Base-by-base conservation (phyloP, 2,113 vertebrate genomes). In the Gnathonemus longibarbis region DNA sequence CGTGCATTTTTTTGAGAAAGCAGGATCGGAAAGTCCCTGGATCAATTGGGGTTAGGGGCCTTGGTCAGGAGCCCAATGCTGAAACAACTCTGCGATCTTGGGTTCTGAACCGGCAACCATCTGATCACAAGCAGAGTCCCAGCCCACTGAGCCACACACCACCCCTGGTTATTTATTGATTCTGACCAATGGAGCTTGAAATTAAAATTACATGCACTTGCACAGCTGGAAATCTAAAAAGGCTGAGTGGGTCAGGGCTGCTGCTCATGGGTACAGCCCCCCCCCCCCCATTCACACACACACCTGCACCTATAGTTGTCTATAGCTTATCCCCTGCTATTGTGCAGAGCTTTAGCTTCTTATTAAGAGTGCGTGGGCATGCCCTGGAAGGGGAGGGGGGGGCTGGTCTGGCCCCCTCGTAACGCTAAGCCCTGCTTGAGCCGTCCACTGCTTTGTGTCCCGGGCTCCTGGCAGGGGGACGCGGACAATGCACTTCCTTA, bases 401-500 rank as follows among this genome's bases (percentile, higher is more conserved):
- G 9, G 27, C 39, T 4, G 70, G 4, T 77, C 31, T 17, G 70
- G 13, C 31, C 1, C 70, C 70, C 70, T 6, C 31, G 13, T 39
- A 45, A 84, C 39, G 45, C 58, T 70, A 46, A 87, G 45, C 74
- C n/a, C 9, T 21, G 27, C 84, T 66, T 53, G 10, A 49, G 77
- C 15, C 39, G 50, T 24, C 19, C 49, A 58, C 35, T 90, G 89
- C 93, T 94, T 94, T 95, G 94, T 95, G 93, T 92, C 93, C 91
- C 9, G 89, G 91, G 90, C 93, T 94, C 89, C 93, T 94, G 93
- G 90, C 88, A 88, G 92, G 92, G 90, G 93, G 93, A 93, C 93
- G 91, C 91, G 91, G 92, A 96, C 95, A 96, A 96, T 95, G 91
- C 90, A 93, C 93, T 95, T 96, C 94, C 94, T 93, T 93, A 92